These are phyloP conservation scores for Epizoanthus rinbou DNA, from an alignment of 92 coral and sea anemone genomes.

Conservation along the genomic window DNA sequence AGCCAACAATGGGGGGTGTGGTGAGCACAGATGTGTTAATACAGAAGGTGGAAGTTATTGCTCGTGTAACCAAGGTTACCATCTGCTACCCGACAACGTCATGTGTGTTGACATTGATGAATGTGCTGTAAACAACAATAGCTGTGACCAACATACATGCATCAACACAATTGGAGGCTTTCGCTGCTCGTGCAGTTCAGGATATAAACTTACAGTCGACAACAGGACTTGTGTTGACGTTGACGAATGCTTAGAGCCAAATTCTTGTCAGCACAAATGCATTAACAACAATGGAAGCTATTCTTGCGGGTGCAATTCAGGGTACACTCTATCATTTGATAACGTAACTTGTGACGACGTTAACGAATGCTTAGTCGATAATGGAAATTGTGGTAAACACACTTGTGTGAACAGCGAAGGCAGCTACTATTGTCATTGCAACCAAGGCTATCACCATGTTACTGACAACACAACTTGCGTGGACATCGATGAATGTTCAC, in stretches of 20 bases:
- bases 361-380: slow-evolving; percentile 4
- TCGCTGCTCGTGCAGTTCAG: slow-evolving; percentile 14
- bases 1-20: background rate
- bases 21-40: slow-evolving; percentile 21
- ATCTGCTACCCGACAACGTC: background rate
- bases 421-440: slow-evolving; percentile 1
- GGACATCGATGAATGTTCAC: slow-evolving; percentile 24
- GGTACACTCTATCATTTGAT: slow-evolving; percentile 7
- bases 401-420: slow-evolving; percentile 22
- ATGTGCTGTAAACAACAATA: background rate
- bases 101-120: slow-evolving; percentile 39
- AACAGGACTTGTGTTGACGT: slow-evolving; percentile 26
- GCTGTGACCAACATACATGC: slow-evolving; percentile 26
- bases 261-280: slow-evolving; percentile 30
- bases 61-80: slow-evolving; percentile 32
- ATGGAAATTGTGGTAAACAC: slow-evolving; percentile 11
- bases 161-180: slow-evolving; percentile 22
- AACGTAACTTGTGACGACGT: slow-evolving; percentile 28
- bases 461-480: slow-evolving; percentile 17
- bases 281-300: slow-evolving; percentile 12
- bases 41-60: slow-evolving; percentile 25
- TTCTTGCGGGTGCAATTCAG: slow-evolving; percentile 11
- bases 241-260: slow-evolving; percentile 4
- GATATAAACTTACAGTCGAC: slow-evolving; percentile 4
- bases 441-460: background rate